A percentile compares a stretch with the other conserved stretches of the same genome.
These are phyloP conservation scores for Periphyllus acericola DNA, from an alignment of 2,888 invertebrate genomes.

Conservation along the genomic window DNA sequence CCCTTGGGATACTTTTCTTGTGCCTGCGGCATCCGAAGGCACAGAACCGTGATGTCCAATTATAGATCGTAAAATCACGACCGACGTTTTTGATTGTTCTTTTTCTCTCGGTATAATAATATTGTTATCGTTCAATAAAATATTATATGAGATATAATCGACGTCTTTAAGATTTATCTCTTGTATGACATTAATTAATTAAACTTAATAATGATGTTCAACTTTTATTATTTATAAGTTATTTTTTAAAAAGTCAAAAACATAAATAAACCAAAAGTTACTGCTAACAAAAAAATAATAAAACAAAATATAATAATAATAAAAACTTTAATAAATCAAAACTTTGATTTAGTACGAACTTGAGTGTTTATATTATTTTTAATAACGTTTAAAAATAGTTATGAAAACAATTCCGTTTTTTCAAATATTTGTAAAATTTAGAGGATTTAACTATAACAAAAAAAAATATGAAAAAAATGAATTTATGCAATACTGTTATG, in stretches of 20 bases:
- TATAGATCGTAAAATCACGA: constrained; percentile 28
- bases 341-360: background rate
- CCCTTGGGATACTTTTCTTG: background rate
- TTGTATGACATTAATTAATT: background rate
- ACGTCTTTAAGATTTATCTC: background rate
- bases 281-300: background rate
- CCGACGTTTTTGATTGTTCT: constrained; percentile 17
- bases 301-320: no score
- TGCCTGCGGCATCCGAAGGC: background rate
- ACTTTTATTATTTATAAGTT: background rate
- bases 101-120: background rate
- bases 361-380: background rate
- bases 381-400: background rate
- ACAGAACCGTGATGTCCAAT: background rate
- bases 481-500: no score
- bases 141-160: no score
- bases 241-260: background rate
- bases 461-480: background rate
- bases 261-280: background rate
- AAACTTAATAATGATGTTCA: background rate
- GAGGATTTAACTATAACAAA: background rate
- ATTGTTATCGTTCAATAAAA: background rate
- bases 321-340: background rate
- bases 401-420: background rate
- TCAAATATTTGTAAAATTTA: background rate